A percentile compares a stretch with the other conserved stretches of the same genome.
These are phyloP conservation scores for Griposia aprilina DNA, from an alignment of 2,888 invertebrate species.

Conservation along the genomic window DNA sequence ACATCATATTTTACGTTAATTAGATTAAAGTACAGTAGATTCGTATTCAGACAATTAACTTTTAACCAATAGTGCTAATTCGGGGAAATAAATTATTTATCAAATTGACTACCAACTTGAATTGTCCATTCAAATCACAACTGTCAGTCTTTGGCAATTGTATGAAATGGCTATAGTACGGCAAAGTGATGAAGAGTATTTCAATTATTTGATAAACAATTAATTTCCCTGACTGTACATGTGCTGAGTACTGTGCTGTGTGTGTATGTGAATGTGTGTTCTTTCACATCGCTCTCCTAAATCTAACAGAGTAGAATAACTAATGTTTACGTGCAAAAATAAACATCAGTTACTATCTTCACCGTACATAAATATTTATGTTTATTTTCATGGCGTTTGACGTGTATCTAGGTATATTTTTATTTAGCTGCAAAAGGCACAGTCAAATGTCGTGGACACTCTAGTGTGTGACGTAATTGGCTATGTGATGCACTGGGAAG, in stretches of 20 bases:
- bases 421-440: slow-evolving; percentile 5
- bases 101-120: neutral
- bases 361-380: neutral
- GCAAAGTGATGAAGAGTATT: neutral
- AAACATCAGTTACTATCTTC: neutral
- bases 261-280: no score
- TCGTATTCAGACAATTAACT: neutral
- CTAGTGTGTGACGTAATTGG: slow-evolving; percentile 2
- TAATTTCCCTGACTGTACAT: neutral
- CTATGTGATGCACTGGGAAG: slow-evolving; percentile 11
- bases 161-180: neutral
- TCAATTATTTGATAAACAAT: neutral
- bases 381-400: neutral
- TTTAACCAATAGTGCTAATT: neutral
- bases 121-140: neutral
- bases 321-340: neutral
- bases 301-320: neutral
- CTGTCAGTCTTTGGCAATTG: neutral
- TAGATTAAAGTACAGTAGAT: neutral
- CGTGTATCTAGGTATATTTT: neutral
- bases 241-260: no score
- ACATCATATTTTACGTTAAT: slow-evolving; percentile 3
- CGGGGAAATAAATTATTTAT: neutral
- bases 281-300: neutral
- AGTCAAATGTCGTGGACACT: slow-evolving; percentile 3